Conservation (phyloP, 35 echinoderm and acorn worm genomes). For the Anneissia japonica region DNA sequence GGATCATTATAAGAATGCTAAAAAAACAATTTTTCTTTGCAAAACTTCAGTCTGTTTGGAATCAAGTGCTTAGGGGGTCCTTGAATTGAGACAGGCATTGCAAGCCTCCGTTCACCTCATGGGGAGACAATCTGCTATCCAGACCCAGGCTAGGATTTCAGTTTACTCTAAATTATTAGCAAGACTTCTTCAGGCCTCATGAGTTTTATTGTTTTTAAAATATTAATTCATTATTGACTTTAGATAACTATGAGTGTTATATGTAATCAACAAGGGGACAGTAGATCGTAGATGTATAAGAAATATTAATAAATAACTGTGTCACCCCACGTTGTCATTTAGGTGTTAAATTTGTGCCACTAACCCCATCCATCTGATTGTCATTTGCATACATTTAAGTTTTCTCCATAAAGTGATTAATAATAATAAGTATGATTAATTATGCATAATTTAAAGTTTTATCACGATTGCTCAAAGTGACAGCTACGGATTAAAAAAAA, state of each 20-base stretch:
- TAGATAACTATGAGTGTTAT: neutral
- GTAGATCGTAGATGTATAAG: neutral
- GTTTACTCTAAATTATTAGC: neutral
- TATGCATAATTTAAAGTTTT: neutral
- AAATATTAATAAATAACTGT: neutral
- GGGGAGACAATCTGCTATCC: neutral
- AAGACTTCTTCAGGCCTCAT: neutral
- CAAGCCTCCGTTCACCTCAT: neutral
- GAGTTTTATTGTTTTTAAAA: neutral
- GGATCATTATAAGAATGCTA: neutral
- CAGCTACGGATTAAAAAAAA: too few species aligned
- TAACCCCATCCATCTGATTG: neutral
- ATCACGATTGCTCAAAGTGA: neutral
- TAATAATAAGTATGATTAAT: too few species aligned
- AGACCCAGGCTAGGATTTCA: neutral
- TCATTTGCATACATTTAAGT: neutral
- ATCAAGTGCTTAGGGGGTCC: neutral
- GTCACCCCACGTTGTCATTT: neutral
- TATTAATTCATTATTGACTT: neutral
- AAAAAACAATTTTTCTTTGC: neutral
- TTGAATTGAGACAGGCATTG: neutral
- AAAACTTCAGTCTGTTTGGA: neutral
- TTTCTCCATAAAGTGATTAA: neutral
- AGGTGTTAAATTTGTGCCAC: neutral
- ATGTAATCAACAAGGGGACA: neutral